phyloP scores from a whole-genome alignment of 2,888 invertebrate genomes.

The Drosophila prostipennis region DNA sequence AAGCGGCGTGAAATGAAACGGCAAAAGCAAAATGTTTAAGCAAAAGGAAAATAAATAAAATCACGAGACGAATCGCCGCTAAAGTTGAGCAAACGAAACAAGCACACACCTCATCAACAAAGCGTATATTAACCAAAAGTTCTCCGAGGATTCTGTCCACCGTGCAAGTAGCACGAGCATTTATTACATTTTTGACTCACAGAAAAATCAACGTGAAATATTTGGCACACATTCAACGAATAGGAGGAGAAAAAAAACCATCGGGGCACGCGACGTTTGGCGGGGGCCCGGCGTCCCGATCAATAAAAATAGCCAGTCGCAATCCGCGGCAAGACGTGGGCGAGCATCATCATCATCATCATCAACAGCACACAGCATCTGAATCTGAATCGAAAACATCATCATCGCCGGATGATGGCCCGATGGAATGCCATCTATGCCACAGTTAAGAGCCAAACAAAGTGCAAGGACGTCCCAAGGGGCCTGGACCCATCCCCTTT shows the following conservation, averaged over 20 bases:
- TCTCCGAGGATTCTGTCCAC: slow-evolving; percentile 19
- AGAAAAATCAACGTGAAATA: slow-evolving; percentile 56
- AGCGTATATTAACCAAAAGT: slow-evolving; percentile 15
- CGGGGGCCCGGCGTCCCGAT: slow-evolving; percentile 44
- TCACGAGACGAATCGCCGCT: slow-evolving; percentile 42
- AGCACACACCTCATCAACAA: slow-evolving; percentile 1
- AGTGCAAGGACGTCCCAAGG: slow-evolving; percentile 52
- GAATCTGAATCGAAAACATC: slow-evolving; percentile 20
- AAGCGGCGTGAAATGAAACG: slow-evolving; percentile 57
- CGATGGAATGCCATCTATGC: slow-evolving; percentile 43
- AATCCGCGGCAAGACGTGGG: slow-evolving; percentile 39
- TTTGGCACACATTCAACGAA: slow-evolving; percentile 64
- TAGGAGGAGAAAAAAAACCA: too few species aligned
- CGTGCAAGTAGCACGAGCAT: slow-evolving; percentile 24
- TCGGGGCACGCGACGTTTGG: slow-evolving; percentile 59
- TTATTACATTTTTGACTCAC: slow-evolving; percentile 62
- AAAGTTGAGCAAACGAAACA: slow-evolving; percentile 27
- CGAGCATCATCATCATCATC: slow-evolving; percentile 24
- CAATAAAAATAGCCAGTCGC: slow-evolving; percentile 49
- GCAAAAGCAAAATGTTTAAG: too few species aligned
- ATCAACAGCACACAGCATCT: slow-evolving; percentile 2
- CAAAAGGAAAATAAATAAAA: slow-evolving; percentile 3
- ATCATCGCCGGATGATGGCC: slow-evolving; percentile 30
- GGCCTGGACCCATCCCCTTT: slow-evolving; percentile 2
- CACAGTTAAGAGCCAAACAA: slow-evolving; percentile 49